phyloP scores from a whole-genome alignment of 2,797 vertebrate species.

The Rhinophrynus dorsalis region DNA sequence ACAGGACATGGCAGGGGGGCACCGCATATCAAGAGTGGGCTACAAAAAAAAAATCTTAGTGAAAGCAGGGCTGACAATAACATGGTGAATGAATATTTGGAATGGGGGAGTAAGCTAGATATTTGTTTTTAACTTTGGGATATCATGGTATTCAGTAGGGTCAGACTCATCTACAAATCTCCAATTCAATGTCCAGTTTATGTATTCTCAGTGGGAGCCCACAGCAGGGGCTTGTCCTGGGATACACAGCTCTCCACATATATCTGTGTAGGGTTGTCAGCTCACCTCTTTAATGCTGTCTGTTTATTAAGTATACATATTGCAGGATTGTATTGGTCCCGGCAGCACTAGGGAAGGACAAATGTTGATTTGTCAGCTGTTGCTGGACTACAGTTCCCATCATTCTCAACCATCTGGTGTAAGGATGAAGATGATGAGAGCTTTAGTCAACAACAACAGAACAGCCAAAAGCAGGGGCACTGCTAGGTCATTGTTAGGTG shows the following conservation, averaged over 20 bases:
- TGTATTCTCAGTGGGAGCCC: slow-evolving; percentile 20
- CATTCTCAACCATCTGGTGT: too few relatives aligned
- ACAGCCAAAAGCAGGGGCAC: too few relatives aligned
- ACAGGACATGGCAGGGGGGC: slow-evolving; percentile 19
- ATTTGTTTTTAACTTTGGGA: slow-evolving; percentile 27
- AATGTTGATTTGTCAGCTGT: too few relatives aligned
- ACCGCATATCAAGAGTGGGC: slow-evolving; percentile 25
- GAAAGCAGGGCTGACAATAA: slow-evolving; percentile 29
- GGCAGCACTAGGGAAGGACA: too few relatives aligned
- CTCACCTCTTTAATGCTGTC: too few relatives aligned
- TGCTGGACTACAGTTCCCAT: too few relatives aligned
- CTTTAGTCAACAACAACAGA: too few relatives aligned
- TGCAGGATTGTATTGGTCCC: too few relatives aligned
- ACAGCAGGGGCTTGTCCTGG: slow-evolving; percentile 14
- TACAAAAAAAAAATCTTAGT: slow-evolving; percentile 19
- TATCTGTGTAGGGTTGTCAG: neutral
- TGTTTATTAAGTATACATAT: too few relatives aligned
- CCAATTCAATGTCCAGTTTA: slow-evolving; percentile 23
- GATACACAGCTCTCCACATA: neutral
- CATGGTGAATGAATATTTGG: slow-evolving; percentile 15
- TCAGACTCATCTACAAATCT: slow-evolving; percentile 7
- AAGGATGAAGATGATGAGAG: too few relatives aligned
- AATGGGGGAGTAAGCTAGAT: slow-evolving; percentile 4
- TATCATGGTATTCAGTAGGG: neutral
- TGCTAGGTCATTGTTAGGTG: too few relatives aligned